Base-by-base conservation (phyloP, 2,888 invertebrate genomes). In the Deilephila porcellus region DNA sequence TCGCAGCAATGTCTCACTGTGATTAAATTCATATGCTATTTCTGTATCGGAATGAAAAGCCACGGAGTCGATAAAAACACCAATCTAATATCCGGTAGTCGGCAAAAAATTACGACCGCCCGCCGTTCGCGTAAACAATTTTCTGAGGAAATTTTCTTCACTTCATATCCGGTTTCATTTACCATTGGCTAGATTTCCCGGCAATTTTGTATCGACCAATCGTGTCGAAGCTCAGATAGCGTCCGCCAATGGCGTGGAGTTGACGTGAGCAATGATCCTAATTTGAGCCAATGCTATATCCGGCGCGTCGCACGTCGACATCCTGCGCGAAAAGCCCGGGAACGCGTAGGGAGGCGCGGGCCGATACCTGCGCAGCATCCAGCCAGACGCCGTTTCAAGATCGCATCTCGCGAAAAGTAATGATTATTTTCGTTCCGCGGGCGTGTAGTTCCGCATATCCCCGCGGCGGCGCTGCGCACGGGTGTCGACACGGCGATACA, bases 391-490 rank as follows among this genome's bases (percentile, higher is more conserved):
- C 86, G 85, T 84, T 87, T 85, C 89, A 90, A 93, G 93, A 93
- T 93, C 93, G 92, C 93, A 94, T 94, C 94, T 93, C 91, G 90
- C 90, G 91, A 92, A 93, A 95, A 95, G 93, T 95, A 95, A 95
- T 94, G 95, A 95, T 95, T 95, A 95, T 95, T 95, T 74, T 94
- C 90, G 92, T 94, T 94, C 92, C 91, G 89, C 88, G 88, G 88
- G 82, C 87, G 86, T 79, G 80, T 92, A 91, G 93, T 94, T 91
- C 91, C 89, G 86, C 92, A 89, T 89, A 90, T 86, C 90, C 90
- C 92, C 94, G 91, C 82, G 76, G 88, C 82, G 86, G 93, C 93
- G 93, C 92, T 91, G 85, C 83, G 81, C 84, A 79, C 90, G 87
- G 88, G 88, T 87, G 85, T 86, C 81, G 85, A 86, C 87, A 84